Evolutionary conservation across 2,113 vertebrate genomes (phyloP).

Genomic region (Proteles cristata): DNA sequence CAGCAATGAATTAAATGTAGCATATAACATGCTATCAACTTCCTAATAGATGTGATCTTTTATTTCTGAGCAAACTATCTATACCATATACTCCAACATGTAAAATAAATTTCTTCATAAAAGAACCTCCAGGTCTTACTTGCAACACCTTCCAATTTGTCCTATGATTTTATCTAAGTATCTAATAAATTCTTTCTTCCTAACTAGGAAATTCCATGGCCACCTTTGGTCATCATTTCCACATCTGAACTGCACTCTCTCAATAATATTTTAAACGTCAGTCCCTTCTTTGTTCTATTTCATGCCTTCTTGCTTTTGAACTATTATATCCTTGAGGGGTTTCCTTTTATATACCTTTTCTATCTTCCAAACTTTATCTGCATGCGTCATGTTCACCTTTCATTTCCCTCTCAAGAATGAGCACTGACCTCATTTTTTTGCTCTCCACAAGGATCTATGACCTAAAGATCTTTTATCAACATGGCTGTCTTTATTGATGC

Average conservation of each 20-base stretch:
- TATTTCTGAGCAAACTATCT: neutral
- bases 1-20: constrained; percentile 7
- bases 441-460: neutral
- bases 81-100: neutral
- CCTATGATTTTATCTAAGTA: neutral
- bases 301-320: constrained; percentile 64
- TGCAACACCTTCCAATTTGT: neutral
- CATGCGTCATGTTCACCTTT: constrained; percentile 48
- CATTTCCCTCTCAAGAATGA: constrained; percentile 52
- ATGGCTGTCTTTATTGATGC: neutral
- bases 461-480: constrained; percentile 29
- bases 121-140: neutral
- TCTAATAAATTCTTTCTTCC: constrained; percentile 35
- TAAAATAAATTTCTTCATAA: constrained; percentile 43
- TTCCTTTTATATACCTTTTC: neutral
- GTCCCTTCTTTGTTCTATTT: constrained; percentile 42
- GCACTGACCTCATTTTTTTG: constrained; percentile 37
- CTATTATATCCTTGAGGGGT: constrained; percentile 49
- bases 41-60: neutral
- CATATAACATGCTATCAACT: neutral
- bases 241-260: constrained; percentile 33
- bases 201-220: neutral
- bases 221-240: constrained; percentile 19
- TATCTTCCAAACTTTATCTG: neutral
- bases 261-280: neutral